Conservation (phyloP, 1,140 invertebrate species). For the Apolygus lucorum region DNA sequence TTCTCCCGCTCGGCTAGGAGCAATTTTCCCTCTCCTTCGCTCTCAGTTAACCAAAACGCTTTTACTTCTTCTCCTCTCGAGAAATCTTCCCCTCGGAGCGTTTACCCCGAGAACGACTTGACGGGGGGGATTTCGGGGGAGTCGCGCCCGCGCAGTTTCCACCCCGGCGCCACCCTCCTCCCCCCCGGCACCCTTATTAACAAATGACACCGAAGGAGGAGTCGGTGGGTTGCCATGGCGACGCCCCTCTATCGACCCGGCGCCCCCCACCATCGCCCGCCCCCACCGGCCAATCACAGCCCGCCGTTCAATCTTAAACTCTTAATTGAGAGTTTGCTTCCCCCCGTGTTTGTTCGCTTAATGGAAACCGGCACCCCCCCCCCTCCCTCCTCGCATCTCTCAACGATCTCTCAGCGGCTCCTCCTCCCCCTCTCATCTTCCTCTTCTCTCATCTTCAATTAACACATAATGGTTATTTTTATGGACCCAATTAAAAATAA, state of each 20-base stretch:
- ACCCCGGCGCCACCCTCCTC: neutral
- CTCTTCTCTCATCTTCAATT: neutral
- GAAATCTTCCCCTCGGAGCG: neutral
- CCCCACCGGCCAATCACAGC: neutral
- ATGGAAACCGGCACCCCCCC: constrained; percentile 8
- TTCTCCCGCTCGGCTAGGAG: neutral
- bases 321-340: constrained; percentile 12
- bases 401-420: neutral
- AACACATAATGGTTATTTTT: constrained; percentile 1
- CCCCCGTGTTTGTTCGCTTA: constrained; percentile 13
- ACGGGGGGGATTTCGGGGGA: neutral
- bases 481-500: neutral
- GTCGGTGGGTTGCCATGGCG: constrained; percentile 5
- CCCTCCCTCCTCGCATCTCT: too few relatives aligned
- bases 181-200: neutral
- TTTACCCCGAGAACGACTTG: neutral
- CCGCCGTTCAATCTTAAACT: constrained; percentile 14
- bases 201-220: constrained; percentile 12
- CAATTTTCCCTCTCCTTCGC: neutral
- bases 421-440: neutral
- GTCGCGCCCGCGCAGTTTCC: neutral
- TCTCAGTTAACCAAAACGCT: neutral
- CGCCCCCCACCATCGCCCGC: neutral
- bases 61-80: neutral
- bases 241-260: constrained; percentile 11